Evolutionary conservation across 2,797 vertebrate genomes (phyloP), one percentile per base, ranked within the genome.

Genomic region (Sternotherus odoratus): DNA sequence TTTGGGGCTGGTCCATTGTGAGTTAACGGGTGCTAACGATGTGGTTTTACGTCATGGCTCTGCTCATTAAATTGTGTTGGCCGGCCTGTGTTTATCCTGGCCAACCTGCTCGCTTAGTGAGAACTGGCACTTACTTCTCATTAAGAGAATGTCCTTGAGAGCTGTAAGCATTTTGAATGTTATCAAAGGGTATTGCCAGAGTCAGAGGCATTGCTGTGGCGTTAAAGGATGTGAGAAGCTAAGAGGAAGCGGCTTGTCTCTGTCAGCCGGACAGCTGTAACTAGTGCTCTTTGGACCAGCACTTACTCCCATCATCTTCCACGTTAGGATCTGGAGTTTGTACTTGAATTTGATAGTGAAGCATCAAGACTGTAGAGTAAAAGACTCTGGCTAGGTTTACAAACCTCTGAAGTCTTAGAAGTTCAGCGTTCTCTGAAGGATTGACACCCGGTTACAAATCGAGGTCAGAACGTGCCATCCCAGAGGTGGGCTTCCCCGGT

Each of bases 311-410:
- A 3, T 79, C n/a, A 11, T 16, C 77, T 36, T 23, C 77, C 2
- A 7, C 50, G 75, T 6, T 23, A 51, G 11, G n/a, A 23, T 36
- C n/a, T 28, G 13, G 77, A 21, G 13, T 24, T 16, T 79, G 51
- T 24, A 36, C n/a, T 19, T 19, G 7, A 36, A 63, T 0, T 0
- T 28, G 23, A 50, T 1, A 0, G 33, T 46, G 51, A 78, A 56
- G 80, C 51, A 36, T 81, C 53, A 50, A 1, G 1, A 19, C 36
- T 57, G 77, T 36, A 82, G 77, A 74, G 12, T 16, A 15, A 26
- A n/a, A 69, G 72, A 30, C 43, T 28, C 13, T 16, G 11, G 43
- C 6, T 8, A 50, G 15, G 15, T 36, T 5, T 0, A 83, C 80
- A 77, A 12, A 12, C 43, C 28, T 12, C 26, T 49, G 87, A 56